Conservation (phyloP, 1,140 invertebrate species). For the Rhopalosiphum maidis region DNA sequence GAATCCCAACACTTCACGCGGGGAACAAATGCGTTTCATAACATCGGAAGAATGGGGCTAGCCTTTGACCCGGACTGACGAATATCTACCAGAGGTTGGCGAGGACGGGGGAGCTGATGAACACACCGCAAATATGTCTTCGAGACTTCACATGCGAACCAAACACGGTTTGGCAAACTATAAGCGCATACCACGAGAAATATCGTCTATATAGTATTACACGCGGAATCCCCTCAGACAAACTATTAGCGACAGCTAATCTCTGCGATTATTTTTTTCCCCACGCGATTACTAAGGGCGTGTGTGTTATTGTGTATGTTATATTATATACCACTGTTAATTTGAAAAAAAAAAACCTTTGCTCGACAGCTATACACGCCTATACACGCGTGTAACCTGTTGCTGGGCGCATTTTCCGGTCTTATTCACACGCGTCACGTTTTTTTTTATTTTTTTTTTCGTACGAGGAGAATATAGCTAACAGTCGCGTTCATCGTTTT, state of each 20-base stretch:
- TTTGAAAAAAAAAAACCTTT: conserved; percentile 43
- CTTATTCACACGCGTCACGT: conserved; percentile 37
- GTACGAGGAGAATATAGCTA: background rate
- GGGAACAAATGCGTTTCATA: conserved; percentile 17
- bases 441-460: conserved; percentile 8
- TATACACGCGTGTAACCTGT: background rate
- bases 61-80: conserved; percentile 31
- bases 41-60: conserved; percentile 11
- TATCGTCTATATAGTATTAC: background rate
- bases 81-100: background rate
- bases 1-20: conserved; percentile 35
- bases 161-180: conserved; percentile 39
- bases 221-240: background rate
- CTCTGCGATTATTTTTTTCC: conserved; percentile 27
- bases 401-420: conserved; percentile 25
- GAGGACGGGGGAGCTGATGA: background rate
- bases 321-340: conserved; percentile 14
- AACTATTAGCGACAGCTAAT: conserved; percentile 46
- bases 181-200: conserved; percentile 9
- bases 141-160: background rate
- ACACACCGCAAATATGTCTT: conserved; percentile 55
- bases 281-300: background rate
- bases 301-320: background rate
- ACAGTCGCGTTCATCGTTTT: conserved; percentile 30
- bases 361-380: background rate